Evolutionary conservation across 2,797 vertebrate species (phyloP).

Genomic region (Schizothorax lantsangensis): DNA sequence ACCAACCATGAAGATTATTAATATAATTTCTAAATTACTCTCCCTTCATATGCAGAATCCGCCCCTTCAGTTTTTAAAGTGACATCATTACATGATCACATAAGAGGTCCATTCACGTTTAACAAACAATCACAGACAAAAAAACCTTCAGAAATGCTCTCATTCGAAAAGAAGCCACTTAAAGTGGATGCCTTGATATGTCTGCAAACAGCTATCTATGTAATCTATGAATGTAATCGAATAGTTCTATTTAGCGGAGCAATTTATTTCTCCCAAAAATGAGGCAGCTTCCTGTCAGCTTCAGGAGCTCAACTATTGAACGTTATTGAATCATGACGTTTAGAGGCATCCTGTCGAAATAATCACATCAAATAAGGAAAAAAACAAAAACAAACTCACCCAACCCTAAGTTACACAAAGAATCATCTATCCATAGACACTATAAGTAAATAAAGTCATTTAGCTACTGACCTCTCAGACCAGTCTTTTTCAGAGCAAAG

Average conservation of each 20-base stretch:
- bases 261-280: background rate
- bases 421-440: conserved; percentile 50
- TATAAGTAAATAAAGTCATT: conserved; percentile 65
- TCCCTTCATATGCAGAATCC: conserved; percentile 20
- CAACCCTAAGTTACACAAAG: background rate
- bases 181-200: conserved; percentile 25
- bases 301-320: background rate
- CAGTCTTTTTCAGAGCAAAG: conserved; percentile 64
- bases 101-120: background rate
- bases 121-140: background rate
- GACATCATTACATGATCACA: conserved; percentile 33
- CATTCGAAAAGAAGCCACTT: background rate
- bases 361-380: conserved; percentile 5
- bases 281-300: background rate
- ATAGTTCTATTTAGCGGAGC: background rate
- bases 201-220: background rate
- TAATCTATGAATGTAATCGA: background rate
- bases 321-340: background rate
- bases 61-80: conserved; percentile 19
- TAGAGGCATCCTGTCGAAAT: background rate
- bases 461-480: conserved; percentile 66
- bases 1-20: background rate
- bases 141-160: conserved; percentile 17
- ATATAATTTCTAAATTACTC: conserved; percentile 10
- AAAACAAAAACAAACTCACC: background rate